phyloP scores from a whole-genome alignment of 2,113 vertebrate species.

The Phaethornis superciliosus region DNA sequence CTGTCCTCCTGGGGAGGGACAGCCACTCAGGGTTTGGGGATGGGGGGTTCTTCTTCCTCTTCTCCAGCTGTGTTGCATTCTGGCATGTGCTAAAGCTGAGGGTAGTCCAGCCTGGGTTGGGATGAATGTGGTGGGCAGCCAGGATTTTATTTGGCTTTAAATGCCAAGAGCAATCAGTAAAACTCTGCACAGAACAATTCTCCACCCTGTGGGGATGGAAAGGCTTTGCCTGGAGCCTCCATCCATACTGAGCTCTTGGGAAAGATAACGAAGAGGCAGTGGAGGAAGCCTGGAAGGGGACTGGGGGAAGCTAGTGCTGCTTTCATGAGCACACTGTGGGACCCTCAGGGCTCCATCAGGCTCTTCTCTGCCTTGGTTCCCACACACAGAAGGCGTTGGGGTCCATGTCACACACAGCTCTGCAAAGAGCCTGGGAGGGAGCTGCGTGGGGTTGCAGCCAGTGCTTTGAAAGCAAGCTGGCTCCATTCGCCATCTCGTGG shows the following conservation, averaged over 20 bases:
- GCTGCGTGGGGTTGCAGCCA: not conserved
- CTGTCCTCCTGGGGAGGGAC: not conserved
- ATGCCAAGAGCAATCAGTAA: not conserved
- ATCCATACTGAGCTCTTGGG: not conserved
- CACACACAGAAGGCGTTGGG: fast-evolving
- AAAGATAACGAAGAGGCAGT: not conserved
- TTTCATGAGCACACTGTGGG: not conserved
- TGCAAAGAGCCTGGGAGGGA: not conserved
- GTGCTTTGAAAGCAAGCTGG: not conserved
- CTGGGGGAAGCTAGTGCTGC: not conserved
- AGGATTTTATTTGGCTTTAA: not conserved
- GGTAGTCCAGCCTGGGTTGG: not conserved
- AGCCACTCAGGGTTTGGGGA: fast-evolving
- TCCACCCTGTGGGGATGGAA: not conserved
- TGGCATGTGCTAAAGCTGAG: not conserved
- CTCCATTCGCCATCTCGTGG: not conserved
- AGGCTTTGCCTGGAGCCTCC: not conserved
- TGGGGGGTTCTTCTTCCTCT: not conserved
- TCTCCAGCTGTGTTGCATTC: not conserved
- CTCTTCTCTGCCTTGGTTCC: not conserved
- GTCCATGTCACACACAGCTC: not conserved
- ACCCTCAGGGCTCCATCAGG: fast-evolving
- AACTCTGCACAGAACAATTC: not conserved
- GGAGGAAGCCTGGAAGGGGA: not conserved
- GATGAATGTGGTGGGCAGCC: not conserved